Conservation (phyloP, 2,888 invertebrate genomes). For the Lingula anatina region DNA sequence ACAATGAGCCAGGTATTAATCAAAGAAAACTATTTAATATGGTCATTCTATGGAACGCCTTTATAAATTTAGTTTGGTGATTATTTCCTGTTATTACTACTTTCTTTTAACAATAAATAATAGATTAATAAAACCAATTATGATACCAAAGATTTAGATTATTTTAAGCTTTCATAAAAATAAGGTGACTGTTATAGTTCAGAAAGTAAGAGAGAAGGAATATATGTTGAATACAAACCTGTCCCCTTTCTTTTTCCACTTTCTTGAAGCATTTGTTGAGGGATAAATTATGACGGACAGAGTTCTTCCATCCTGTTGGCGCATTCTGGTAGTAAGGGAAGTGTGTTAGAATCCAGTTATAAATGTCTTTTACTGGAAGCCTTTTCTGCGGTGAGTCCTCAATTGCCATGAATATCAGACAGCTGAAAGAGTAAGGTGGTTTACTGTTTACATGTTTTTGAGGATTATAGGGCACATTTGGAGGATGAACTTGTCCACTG, state of each 20-base stretch:
- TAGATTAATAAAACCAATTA: too few species aligned
- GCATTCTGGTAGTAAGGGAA: slow-evolving; percentile 90
- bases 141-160: too few species aligned
- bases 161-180: too few species aligned
- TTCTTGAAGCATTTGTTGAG: slow-evolving; percentile 94
- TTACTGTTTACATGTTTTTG: slow-evolving; percentile 76
- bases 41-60: too few species aligned
- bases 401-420: slow-evolving; percentile 95
- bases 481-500: slow-evolving; percentile 33
- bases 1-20: too few species aligned
- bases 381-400: slow-evolving; percentile 88
- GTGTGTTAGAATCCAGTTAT: slow-evolving; percentile 89
- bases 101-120: too few species aligned
- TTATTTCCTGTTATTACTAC: too few species aligned
- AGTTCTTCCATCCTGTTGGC: slow-evolving; percentile 88
- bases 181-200: too few species aligned
- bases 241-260: slow-evolving; percentile 71
- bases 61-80: too few species aligned
- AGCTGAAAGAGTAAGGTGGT: slow-evolving; percentile 93
- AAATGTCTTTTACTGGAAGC: slow-evolving; percentile 92
- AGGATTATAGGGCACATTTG: slow-evolving; percentile 74
- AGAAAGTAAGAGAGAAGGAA: too few species aligned
- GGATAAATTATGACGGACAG: slow-evolving; percentile 81
- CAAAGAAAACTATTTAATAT: too few species aligned
- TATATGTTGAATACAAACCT: slow-evolving; percentile 68